Evolutionary conservation across 2,113 vertebrate species (phyloP).

Genomic region (Sebastes fasciatus): DNA sequence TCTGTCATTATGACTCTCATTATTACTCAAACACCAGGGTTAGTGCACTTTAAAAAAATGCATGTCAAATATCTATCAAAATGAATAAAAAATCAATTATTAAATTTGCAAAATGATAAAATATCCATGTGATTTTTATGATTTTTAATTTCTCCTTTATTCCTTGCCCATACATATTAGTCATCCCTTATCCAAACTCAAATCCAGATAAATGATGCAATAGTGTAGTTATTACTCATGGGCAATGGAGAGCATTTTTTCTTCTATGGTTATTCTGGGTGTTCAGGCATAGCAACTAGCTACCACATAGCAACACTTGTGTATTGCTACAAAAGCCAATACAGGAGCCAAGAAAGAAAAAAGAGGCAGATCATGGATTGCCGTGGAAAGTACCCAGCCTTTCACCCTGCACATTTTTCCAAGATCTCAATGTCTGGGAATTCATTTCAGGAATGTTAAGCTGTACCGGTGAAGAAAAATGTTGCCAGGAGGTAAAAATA

Average conservation of each 20-base stretch:
- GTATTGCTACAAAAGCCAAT: slow-evolving; percentile 39
- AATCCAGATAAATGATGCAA: slow-evolving; percentile 16
- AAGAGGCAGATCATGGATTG: slow-evolving; percentile 5
- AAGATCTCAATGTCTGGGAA: slow-evolving; percentile 46
- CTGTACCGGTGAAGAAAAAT: slow-evolving; percentile 28
- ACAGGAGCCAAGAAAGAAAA: slow-evolving; percentile 21
- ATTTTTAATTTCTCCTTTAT: neutral
- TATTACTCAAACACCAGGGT: neutral
- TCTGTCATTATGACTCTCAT: neutral
- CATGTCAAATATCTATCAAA: neutral
- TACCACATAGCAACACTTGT: slow-evolving; percentile 68
- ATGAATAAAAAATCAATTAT: neutral
- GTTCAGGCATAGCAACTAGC: slow-evolving; percentile 64
- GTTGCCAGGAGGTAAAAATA: slow-evolving; percentile 28
- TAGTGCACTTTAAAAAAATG: neutral
- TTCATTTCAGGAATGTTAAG: slow-evolving; percentile 63
- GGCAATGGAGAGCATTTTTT: slow-evolving; percentile 18
- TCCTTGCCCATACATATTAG: neutral
- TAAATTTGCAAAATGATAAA: neutral
- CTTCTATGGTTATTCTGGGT: slow-evolving; percentile 60
- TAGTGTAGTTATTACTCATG: slow-evolving; percentile 7
- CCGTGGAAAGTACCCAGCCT: slow-evolving; percentile 38
- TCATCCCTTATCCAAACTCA: neutral
- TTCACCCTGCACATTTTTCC: slow-evolving; percentile 41
- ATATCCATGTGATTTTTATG: neutral